phyloP scores from a whole-genome alignment of 2,888 invertebrate genomes.

The Pristionchus maxplancki region DNA sequence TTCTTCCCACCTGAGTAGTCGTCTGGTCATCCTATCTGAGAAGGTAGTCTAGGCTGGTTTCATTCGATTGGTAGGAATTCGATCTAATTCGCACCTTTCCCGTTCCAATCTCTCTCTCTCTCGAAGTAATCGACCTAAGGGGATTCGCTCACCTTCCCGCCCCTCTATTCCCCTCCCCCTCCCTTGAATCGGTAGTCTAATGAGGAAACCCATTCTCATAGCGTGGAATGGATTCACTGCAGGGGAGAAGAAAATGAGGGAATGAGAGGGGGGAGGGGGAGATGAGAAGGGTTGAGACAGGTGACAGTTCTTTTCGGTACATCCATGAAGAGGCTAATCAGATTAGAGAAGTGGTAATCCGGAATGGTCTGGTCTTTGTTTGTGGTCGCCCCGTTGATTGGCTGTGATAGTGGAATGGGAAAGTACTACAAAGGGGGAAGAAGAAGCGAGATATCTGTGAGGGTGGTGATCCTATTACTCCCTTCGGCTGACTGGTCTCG shows the following conservation, averaged over 20 bases:
- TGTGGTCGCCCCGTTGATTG: slow-evolving; percentile 9
- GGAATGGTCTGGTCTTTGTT: slow-evolving; percentile 12
- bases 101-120: neutral
- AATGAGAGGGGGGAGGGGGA: neutral
- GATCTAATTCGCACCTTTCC: neutral
- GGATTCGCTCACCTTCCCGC: slow-evolving; percentile 27
- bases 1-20: slow-evolving; percentile 40
- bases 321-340: neutral
- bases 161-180: neutral
- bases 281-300: slow-evolving; percentile 9
- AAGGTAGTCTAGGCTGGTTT: neutral
- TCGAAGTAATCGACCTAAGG: slow-evolving; percentile 40
- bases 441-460: neutral
- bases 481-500: slow-evolving; percentile 33
- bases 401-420: slow-evolving; percentile 32
- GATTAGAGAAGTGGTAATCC: slow-evolving; percentile 22
- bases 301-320: slow-evolving; percentile 35
- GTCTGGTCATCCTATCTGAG: slow-evolving; percentile 18
- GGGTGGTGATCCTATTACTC: slow-evolving; percentile 40
- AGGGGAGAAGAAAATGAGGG: slow-evolving; percentile 38
- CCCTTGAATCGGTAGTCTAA: slow-evolving; percentile 33
- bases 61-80: neutral
- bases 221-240: slow-evolving; percentile 41
- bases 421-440: slow-evolving; percentile 10
- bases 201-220: slow-evolving; percentile 45